Percentiles rank a stretch among this genome's conserved stretches.
phyloP scores from a whole-genome alignment of 53 echinoderm and acorn worm species.

The Arbacia lixula region DNA sequence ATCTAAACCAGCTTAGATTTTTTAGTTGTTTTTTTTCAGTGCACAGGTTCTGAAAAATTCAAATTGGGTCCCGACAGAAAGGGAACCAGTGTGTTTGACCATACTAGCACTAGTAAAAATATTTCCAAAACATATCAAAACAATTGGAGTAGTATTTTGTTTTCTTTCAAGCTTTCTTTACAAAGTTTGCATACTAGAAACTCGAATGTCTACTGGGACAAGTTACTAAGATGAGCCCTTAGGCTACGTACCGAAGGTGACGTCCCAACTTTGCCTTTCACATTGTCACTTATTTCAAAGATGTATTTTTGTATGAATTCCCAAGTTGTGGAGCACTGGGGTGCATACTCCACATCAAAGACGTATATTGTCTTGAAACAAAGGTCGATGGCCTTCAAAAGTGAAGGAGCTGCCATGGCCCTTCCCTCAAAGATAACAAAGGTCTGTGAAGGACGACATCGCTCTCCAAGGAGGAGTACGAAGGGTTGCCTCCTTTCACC shows the following conservation, averaged over 20 bases:
- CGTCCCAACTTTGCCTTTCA: constrained; percentile 52
- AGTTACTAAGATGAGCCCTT: constrained; percentile 58
- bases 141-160: not conserved
- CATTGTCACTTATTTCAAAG: constrained; percentile 63
- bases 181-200: no score
- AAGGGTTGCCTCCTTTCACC: constrained; percentile 69
- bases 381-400: constrained; percentile 68
- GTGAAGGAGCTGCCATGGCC: constrained; percentile 54
- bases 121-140: not conserved
- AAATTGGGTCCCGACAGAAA: no score
- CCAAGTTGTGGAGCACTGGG: constrained; percentile 68
- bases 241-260: constrained; percentile 68
- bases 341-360: constrained; percentile 63
- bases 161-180: not conserved
- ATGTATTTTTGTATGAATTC: constrained; percentile 71
- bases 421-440: constrained; percentile 70
- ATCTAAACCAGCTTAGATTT: no score
- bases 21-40: no score
- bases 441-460: no score
- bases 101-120: not conserved
- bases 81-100: no score
- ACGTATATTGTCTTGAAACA: constrained; percentile 64
- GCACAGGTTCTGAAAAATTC: no score
- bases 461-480: constrained; percentile 62
- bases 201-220: not conserved